Evolutionary conservation across 2,888 invertebrate genomes (phyloP), one percentile per base, ranked within the genome.

Genomic region (Temnothorax ravouxi): DNA sequence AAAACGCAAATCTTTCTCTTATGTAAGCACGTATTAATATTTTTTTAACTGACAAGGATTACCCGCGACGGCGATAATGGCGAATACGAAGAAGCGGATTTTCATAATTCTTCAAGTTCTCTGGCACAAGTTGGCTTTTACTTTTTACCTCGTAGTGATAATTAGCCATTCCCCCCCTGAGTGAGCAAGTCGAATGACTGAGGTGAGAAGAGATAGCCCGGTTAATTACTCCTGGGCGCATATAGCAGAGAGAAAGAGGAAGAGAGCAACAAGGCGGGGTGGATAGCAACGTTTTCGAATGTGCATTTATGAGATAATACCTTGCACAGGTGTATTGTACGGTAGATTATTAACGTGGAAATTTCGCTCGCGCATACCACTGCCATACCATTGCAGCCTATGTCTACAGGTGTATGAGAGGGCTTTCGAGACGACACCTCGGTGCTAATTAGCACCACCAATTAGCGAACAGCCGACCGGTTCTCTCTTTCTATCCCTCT

Each of bases 361-460:
- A 90, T 90, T 89, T 89, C 66, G 87, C 85, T 75, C 74, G 66
- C 47, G 47, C 66, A 50, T 76, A 80, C 66, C 47, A 71, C 41
- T 77, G 71, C 83, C 84, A n/a, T n/a, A n/a, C n/a, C 85, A 81
- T 82, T 85, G 86, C 59, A 34, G 76, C 84, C 76, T 66, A 84
- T 77, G 71, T 82, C 79, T 86, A 83, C 87, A 86, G 83, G 90
- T 88, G 85, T 84, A 88, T 74, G 74, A 74, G 80, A 84, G 72
- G 84, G 85, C 84, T 88, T 89, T 89, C 86, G 88, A 88, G 87
- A 85, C 88, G 86, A 86, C 86, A 85, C 86, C 85, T 84, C 88
- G 86, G 71, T 84, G 71, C 89, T 92, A 92, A 92, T 92, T 92
- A 92, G 88, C 87, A 84, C 87, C 85, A 88, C 91, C 92, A 91